A percentile compares a stretch with the other conserved stretches of the same genome.
These are phyloP conservation scores for Porites divaricata DNA, from an alignment of 92 coral and sea anemone species.

Conservation along the genomic window DNA sequence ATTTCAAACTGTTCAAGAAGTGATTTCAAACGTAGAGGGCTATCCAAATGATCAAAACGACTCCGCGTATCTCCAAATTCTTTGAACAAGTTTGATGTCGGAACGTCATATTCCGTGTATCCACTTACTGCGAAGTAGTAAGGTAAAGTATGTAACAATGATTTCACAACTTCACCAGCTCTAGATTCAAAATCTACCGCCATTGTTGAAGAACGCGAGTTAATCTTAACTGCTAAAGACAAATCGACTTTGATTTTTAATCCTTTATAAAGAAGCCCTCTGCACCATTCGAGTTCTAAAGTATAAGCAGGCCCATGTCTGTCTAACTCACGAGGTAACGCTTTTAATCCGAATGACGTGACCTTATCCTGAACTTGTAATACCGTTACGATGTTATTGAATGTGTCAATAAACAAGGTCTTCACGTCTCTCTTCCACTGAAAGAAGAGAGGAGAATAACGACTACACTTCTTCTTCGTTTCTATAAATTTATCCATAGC, in stretches of 20 bases:
- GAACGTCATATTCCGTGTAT: slow-evolving; percentile 3
- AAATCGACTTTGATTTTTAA: slow-evolving; percentile 30
- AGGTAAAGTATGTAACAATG: neutral
- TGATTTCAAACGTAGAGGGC: too few species aligned
- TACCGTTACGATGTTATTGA: too few species aligned
- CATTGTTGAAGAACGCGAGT: slow-evolving; percentile 6
- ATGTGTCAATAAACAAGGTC: too few species aligned
- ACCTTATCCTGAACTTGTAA: too few species aligned
- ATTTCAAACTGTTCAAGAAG: too few species aligned
- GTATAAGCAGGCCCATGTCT: slow-evolving; percentile 43
- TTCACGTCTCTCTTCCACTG: too few species aligned
- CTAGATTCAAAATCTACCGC: neutral
- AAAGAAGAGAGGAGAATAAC: too few species aligned
- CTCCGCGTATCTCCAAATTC: neutral
- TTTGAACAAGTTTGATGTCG: slow-evolving; percentile 1
- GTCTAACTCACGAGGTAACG: neutral
- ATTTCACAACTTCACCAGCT: neutral
- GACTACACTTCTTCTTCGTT: neutral
- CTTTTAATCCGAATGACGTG: neutral
- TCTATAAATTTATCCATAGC: neutral
- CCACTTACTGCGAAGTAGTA: slow-evolving; percentile 10
- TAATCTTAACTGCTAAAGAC: slow-evolving; percentile 36
- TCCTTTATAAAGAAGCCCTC: slow-evolving; percentile 22
- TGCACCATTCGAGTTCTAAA: slow-evolving; percentile 21
- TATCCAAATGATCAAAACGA: neutral